Evolutionary conservation across 2,113 vertebrate genomes (phyloP), one percentile per base, ranked within the genome.

Genomic region (Aplodontia rufa): DNA sequence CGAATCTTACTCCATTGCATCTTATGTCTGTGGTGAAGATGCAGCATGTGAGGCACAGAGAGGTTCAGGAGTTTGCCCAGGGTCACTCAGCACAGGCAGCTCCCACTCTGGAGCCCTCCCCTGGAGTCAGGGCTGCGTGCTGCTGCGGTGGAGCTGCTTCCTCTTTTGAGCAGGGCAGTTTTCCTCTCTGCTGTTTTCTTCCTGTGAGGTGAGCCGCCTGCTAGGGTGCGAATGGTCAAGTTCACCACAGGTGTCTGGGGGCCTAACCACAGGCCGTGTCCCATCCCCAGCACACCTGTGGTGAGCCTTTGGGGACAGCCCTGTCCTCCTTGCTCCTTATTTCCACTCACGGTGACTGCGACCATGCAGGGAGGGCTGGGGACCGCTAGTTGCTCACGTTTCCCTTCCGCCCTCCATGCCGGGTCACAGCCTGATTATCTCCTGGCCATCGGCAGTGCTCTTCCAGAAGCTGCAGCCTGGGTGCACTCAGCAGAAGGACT

Each of bases 181-280:
- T 9, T 62, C 3, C 6, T 2, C 8, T 53, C 40, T 35, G 45
- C 49, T 35, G 22, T 91, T 81, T 83, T 53, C 37, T 49, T 97
- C 55, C 86, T 78, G 20, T 30, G 72, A 96, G 64, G 47, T 45
- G 1, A 94, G 35, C 84, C 89, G 60, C 95, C 89, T 87, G 92
- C 93, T 35, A 78, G 81, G 53, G 49, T 95, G 69, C 55, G 79
- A 97, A 96, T 91, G 94, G 76, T 85, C 5, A 24, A 53, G 60
- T 79, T 96, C 93, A 28, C 79, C 45, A 66, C 94, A 94, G 94
- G 95, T 83, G 74, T 85, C 93, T 74, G 35, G 62, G 90, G 93
- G 58, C 89, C 89, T 96, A 74, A 85, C 93, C 90, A 42, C 71
- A 13, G 0, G 16, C 64, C 40, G 66, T 8, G 1, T 58, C 35